Conservation (phyloP, 2,113 vertebrate species). For the Haliaeetus leucogaster region DNA sequence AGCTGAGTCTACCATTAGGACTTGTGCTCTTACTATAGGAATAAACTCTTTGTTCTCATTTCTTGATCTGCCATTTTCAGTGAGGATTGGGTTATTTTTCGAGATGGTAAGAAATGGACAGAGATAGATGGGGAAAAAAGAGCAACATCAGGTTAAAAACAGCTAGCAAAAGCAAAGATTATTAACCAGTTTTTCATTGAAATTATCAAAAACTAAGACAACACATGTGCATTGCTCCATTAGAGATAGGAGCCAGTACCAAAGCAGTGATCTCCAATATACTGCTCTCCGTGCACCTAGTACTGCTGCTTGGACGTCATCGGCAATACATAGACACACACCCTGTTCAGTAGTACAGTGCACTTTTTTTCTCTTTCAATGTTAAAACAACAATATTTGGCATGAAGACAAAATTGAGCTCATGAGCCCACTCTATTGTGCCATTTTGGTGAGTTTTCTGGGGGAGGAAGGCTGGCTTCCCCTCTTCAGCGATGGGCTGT, state of each 20-base stretch:
- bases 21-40: background rate
- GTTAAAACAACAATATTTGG: background rate
- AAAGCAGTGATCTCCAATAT: background rate
- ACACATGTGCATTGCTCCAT: accelerated
- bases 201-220: accelerated
- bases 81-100: background rate
- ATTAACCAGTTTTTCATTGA: background rate
- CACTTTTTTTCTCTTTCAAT: background rate
- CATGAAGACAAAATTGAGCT: too few species aligned
- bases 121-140: background rate
- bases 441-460: background rate
- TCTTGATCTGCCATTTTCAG: background rate
- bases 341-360: accelerated
- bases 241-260: background rate
- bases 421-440: background rate
- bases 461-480: background rate
- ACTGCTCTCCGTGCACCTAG: background rate
- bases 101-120: background rate
- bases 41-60: background rate
- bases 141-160: background rate
- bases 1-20: background rate
- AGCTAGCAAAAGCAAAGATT: background rate
- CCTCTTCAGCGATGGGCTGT: accelerated
- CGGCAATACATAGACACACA: accelerated
- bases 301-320: background rate